A percentile compares a stretch with the other conserved stretches of the same genome.
Conservation (phyloP, 2,888 invertebrate genomes). For the Erpobdella octoculata region DNA sequence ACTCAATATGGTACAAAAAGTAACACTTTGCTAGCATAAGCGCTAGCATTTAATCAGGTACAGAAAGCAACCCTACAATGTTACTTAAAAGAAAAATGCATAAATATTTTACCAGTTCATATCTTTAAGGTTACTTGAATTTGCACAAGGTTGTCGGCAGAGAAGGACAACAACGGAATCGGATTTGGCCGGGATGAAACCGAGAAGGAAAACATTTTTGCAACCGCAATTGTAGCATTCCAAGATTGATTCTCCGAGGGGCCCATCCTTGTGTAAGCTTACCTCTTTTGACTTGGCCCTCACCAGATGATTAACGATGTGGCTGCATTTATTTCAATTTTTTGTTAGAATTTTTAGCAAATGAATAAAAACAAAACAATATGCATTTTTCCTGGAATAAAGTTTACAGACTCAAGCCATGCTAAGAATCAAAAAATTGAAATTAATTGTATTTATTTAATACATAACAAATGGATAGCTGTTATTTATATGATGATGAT, state of each 20-base stretch:
- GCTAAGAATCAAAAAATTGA: too few species aligned
- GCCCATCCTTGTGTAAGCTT: slow-evolving; percentile 90
- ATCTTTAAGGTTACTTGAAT: slow-evolving; percentile 90
- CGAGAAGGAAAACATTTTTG: slow-evolving; percentile 92
- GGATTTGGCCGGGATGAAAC: slow-evolving; percentile 97
- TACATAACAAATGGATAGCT: too few species aligned
- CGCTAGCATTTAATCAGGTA: background rate
- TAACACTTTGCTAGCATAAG: background rate
- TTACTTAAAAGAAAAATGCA: slow-evolving; percentile 16
- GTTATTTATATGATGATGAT: too few species aligned
- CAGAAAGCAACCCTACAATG: background rate
- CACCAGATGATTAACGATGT: slow-evolving; percentile 96
- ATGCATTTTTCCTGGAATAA: background rate
- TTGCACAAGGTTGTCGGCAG: slow-evolving; percentile 95
- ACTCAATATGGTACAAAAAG: background rate
- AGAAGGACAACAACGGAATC: slow-evolving; percentile 93
- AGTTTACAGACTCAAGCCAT: background rate
- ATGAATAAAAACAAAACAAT: background rate
- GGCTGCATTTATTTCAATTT: slow-evolving; percentile 58
- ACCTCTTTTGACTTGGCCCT: slow-evolving; percentile 99
- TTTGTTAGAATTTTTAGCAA: background rate
- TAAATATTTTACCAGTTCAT: slow-evolving; percentile 92
- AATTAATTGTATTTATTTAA: too few species aligned
- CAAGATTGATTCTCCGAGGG: slow-evolving; percentile 88
- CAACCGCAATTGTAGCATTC: slow-evolving; percentile 99